Evolutionary conservation across 2,888 invertebrate genomes (phyloP).

Genomic region (Octonoba sinensis): DNA sequence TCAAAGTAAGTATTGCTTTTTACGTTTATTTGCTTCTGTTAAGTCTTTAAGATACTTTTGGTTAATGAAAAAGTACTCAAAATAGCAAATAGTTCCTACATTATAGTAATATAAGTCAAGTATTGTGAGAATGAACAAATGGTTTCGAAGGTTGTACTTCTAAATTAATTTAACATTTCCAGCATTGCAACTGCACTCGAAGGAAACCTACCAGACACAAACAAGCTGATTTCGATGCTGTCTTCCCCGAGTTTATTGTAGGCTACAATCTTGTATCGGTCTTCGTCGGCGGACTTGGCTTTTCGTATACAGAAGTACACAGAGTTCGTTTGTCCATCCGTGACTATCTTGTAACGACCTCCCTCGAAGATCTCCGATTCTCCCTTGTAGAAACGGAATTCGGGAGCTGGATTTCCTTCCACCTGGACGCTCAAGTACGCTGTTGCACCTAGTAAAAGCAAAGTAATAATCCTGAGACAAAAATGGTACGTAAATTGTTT

Average conservation of each 20-base stretch:
- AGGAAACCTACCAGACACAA: conserved; percentile 86
- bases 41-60: too few species aligned
- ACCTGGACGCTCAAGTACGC: conserved; percentile 93
- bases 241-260: conserved; percentile 96
- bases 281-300: conserved; percentile 96
- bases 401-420: conserved; percentile 94
- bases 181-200: neutral
- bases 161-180: too few species aligned
- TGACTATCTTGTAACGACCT: conserved; percentile 93
- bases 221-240: conserved; percentile 93
- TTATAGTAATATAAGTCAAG: too few species aligned
- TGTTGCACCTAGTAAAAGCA: conserved; percentile 73
- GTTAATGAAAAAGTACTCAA: too few species aligned
- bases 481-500: neutral
- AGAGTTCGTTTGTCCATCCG: conserved; percentile 92
- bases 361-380: conserved; percentile 93
- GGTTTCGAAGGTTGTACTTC: too few species aligned
- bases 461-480: neutral
- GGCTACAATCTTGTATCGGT: conserved; percentile 91
- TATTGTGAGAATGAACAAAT: too few species aligned
- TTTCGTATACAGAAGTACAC: conserved; percentile 96
- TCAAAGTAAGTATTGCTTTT: too few species aligned
- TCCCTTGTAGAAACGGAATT: conserved; percentile 95
- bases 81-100: too few species aligned
- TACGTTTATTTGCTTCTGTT: too few species aligned